phyloP scores from a whole-genome alignment of 2,797 vertebrate genomes.

The Etheostoma perlongum region DNA sequence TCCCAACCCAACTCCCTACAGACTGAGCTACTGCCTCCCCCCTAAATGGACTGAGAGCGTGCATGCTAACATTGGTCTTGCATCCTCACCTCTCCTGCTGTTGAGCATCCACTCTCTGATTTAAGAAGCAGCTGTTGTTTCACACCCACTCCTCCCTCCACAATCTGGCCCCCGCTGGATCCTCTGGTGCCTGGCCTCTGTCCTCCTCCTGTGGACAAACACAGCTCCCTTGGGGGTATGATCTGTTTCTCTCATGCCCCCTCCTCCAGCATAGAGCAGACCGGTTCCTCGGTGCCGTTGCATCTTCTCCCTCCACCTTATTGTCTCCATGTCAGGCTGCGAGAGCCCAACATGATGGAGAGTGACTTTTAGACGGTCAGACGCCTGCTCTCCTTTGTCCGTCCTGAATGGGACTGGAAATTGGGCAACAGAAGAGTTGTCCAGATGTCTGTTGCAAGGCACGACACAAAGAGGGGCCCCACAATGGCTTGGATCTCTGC shows the following conservation, averaged over 20 bases:
- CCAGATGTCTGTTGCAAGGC: conserved; percentile 77
- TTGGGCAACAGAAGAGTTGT: conserved; percentile 75
- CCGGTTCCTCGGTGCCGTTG: conserved; percentile 37
- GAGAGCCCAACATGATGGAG: conserved; percentile 75
- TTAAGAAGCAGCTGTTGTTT: conserved; percentile 75
- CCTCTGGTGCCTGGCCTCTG: conserved; percentile 24
- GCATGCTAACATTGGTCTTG: conserved; percentile 2
- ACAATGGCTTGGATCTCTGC: conserved; percentile 61
- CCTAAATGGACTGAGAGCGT: background rate
- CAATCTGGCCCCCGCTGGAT: conserved; percentile 63
- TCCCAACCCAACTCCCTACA: too few species aligned
- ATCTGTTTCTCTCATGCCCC: conserved; percentile 50
- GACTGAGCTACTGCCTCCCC: too few species aligned
- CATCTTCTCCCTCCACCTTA: conserved; percentile 52
- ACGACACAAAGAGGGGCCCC: conserved; percentile 65
- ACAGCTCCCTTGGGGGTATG: conserved; percentile 58
- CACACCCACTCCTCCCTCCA: conserved; percentile 59
- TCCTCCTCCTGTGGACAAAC: conserved; percentile 50
- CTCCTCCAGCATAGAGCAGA: conserved; percentile 46
- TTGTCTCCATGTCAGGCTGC: conserved; percentile 76
- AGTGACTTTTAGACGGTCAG: conserved; percentile 69
- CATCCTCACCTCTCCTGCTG: conserved; percentile 15
- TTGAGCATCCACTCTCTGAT: conserved; percentile 52
- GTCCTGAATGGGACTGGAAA: conserved; percentile 73
- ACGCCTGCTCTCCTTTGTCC: conserved; percentile 77